Percentiles rank a stretch among this genome's conserved stretches.
phyloP scores from a whole-genome alignment of 2,113 vertebrate species.

The Mesoclemmys tuberculata region DNA sequence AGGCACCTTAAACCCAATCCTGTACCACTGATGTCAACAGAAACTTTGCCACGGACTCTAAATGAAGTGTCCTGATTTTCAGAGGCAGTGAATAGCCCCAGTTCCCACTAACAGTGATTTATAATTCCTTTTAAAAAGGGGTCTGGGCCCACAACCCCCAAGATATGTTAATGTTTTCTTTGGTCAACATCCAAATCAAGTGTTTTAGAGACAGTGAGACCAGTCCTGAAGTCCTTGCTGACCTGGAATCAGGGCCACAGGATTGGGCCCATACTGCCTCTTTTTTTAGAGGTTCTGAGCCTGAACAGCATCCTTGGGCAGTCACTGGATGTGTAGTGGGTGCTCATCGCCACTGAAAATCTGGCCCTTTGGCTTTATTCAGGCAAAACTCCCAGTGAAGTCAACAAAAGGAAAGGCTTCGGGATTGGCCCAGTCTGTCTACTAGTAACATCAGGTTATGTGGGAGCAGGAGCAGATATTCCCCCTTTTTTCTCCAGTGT shows the following conservation, averaged over 20 bases:
- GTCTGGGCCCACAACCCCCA: neutral
- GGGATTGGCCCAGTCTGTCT: neutral
- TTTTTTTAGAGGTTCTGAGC: too few species aligned
- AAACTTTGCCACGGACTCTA: neutral
- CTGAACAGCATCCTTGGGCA: too few species aligned
- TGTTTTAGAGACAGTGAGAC: neutral
- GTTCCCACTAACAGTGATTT: neutral
- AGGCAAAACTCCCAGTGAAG: too few species aligned
- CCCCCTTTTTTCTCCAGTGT: too few species aligned
- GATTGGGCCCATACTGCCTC: neutral
- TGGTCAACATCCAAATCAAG: too few species aligned
- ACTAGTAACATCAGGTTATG: too few species aligned
- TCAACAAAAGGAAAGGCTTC: too few species aligned
- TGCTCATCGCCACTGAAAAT: too few species aligned
- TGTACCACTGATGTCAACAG: neutral
- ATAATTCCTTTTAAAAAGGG: neutral
- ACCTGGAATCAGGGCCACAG: neutral
- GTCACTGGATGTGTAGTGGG: too few species aligned
- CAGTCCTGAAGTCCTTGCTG: neutral
- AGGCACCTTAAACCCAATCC: neutral
- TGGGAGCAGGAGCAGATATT: too few species aligned
- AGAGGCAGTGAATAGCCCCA: neutral
- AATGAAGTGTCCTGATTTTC: neutral
- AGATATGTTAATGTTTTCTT: neutral
- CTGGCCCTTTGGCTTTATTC: too few species aligned